phyloP scores from a whole-genome alignment of 2,797 vertebrate species.

The Naso thynnoides region DNA sequence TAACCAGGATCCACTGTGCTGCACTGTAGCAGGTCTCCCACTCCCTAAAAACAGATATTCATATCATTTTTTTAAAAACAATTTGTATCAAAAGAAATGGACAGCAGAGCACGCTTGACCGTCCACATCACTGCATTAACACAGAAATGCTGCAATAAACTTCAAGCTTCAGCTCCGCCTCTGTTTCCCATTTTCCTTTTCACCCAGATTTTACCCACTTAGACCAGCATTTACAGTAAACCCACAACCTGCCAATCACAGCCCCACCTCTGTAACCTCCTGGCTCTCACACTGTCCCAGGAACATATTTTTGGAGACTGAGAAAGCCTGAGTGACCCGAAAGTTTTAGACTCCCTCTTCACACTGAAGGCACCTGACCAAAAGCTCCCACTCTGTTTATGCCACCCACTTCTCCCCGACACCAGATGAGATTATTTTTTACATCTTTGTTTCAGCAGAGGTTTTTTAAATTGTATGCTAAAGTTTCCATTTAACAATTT shows the following conservation, averaged over 20 bases:
- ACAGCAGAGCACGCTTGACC: neutral
- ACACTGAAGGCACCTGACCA: conserved; percentile 10
- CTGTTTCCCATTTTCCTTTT: neutral
- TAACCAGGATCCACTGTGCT: no score
- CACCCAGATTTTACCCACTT: neutral
- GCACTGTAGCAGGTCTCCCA: neutral
- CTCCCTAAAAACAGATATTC: neutral
- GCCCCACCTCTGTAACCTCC: neutral
- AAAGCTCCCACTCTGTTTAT: neutral
- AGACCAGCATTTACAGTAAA: neutral
- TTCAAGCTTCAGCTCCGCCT: neutral
- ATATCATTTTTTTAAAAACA: neutral
- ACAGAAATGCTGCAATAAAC: neutral
- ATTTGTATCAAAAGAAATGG: neutral
- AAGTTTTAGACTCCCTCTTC: neutral
- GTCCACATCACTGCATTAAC: neutral
- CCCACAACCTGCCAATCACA: neutral
- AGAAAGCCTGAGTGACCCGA: neutral
- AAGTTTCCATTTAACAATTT: conserved; percentile 41
- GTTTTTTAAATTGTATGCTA: conserved; percentile 15
- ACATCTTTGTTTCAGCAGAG: conserved; percentile 12
- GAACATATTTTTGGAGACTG: neutral
- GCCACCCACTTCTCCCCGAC: neutral
- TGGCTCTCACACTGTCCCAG: neutral
- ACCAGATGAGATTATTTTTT: conserved; percentile 22